Evolutionary conservation across 2,797 vertebrate species (phyloP).

Genomic region (Muraenolepis orangiensis): DNA sequence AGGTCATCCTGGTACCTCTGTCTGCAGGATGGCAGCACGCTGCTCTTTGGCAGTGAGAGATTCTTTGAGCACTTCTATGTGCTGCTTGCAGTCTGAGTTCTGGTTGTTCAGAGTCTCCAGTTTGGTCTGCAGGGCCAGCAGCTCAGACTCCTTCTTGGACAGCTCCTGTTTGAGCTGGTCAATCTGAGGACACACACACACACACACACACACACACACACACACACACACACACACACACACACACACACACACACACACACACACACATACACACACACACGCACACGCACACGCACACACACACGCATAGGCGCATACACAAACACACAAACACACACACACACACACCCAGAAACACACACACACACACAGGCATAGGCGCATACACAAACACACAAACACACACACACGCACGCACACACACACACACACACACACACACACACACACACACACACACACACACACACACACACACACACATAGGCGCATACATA

Average conservation of each 20-base stretch:
- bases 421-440: no score
- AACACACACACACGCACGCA: neutral
- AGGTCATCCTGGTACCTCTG: slow-evolving; percentile 86
- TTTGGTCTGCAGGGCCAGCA: slow-evolving; percentile 98
- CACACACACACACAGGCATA: neutral
- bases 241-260: neutral
- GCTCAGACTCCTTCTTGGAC: slow-evolving; percentile 98
- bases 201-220: neutral
- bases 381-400: neutral
- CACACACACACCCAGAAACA: neutral
- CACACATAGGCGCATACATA: no score
- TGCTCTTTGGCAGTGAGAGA: slow-evolving; percentile 99
- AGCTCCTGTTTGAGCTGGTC: slow-evolving; percentile 98
- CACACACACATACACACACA: neutral
- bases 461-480: neutral
- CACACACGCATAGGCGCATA: no score
- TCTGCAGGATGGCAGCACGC: slow-evolving; percentile 98
- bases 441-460: neutral
- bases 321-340: neutral
- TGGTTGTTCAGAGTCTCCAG: slow-evolving; percentile 99
- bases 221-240: neutral
- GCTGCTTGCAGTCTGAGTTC: slow-evolving; percentile 99
- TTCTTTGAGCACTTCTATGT: slow-evolving; percentile 99
- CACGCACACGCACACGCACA: neutral
- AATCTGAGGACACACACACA: slow-evolving; percentile 71